phyloP scores from a whole-genome alignment of 2,797 vertebrate genomes.

The Argyrosomus regius region DNA sequence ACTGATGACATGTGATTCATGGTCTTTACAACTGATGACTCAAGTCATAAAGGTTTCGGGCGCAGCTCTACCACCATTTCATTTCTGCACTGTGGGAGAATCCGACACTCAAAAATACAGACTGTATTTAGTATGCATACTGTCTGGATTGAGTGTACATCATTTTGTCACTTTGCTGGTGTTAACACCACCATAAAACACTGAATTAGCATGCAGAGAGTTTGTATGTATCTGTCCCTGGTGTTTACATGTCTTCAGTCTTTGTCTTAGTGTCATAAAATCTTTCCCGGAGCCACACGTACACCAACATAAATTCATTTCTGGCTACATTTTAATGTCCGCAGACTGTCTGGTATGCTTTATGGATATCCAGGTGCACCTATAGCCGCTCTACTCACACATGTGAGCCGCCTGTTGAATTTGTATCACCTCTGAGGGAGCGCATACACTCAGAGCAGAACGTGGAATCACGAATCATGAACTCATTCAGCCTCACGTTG shows the following conservation, averaged over 20 bases:
- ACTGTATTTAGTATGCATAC: not conserved
- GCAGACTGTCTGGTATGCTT: not conserved
- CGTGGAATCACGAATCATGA: not conserved
- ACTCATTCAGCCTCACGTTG: conserved; percentile 6
- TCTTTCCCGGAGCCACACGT: not conserved
- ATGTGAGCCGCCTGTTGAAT: conserved; percentile 3
- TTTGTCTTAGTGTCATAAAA: no score
- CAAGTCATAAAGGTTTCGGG: no score
- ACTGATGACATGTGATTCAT: no score
- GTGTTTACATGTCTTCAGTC: not conserved
- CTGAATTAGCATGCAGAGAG: no score
- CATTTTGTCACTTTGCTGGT: not conserved
- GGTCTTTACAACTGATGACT: no score
- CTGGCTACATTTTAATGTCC: not conserved
- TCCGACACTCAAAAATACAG: not conserved
- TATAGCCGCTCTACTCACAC: not conserved
- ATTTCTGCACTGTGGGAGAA: no score
- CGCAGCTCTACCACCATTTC: no score
- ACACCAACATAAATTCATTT: not conserved
- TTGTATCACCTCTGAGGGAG: not conserved
- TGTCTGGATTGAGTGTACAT: not conserved
- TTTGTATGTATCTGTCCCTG: not conserved
- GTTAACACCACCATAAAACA: no score
- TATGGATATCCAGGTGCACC: not conserved
- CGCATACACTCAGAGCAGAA: not conserved